These are phyloP conservation scores for Astur gentilis DNA, from an alignment of 2,113 vertebrate species.

Conservation along the genomic window DNA sequence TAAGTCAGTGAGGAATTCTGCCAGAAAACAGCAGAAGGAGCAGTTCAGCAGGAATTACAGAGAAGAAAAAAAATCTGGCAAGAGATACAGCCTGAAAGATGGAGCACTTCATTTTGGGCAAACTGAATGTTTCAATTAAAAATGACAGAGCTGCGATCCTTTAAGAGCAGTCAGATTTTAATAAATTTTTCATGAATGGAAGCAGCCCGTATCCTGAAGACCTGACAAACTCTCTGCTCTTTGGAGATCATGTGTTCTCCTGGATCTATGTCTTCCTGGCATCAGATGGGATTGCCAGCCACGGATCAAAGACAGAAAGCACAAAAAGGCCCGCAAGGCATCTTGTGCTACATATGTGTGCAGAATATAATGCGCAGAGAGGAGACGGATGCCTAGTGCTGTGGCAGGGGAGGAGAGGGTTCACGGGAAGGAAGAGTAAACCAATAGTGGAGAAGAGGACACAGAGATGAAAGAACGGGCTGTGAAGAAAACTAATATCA, in stretches of 20 bases:
- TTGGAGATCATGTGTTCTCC: not conserved
- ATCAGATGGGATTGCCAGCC: conserved; percentile 24
- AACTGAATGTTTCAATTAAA: conserved; percentile 70
- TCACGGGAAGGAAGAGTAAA: not conserved
- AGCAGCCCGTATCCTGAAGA: conserved; percentile 50
- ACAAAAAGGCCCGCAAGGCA: conserved; percentile 9
- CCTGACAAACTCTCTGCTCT: conserved; percentile 51
- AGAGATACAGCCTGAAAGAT: conserved; percentile 49
- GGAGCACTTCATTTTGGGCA: conserved; percentile 61
- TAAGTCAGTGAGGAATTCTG: conserved; percentile 38
- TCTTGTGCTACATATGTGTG: not conserved
- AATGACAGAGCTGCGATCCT: conserved; percentile 59
- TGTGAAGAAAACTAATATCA: not conserved
- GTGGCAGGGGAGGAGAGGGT: not conserved
- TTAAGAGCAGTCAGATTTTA: conserved; percentile 68
- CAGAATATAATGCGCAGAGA: not conserved
- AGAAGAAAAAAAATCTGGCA: conserved; percentile 40
- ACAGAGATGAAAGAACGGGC: not conserved
- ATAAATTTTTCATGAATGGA: conserved; percentile 65
- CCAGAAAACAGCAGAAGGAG: conserved; percentile 61
- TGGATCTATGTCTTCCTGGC: conserved; percentile 28
- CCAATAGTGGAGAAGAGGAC: not conserved
- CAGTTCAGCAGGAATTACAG: conserved; percentile 60
- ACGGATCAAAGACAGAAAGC: not conserved
- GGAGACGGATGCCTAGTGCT: not conserved